Evolutionary conservation across 1,140 invertebrate genomes (phyloP).

Genomic region (Pseudomyrmex flavicornis): DNA sequence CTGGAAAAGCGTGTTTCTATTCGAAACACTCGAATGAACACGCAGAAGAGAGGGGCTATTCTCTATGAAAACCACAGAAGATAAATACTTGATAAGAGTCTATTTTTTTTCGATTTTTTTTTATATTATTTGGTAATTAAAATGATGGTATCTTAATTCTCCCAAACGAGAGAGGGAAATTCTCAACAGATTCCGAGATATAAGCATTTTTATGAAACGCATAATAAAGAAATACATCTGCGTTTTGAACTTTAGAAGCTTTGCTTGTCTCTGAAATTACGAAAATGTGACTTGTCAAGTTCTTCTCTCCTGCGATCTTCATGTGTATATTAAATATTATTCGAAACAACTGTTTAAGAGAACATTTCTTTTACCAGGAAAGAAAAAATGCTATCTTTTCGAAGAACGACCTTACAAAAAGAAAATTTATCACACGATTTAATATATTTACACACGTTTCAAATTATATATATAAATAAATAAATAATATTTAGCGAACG

Average conservation of each 20-base stretch:
- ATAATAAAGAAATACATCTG: too few relatives aligned
- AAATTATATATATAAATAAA: slow-evolving; percentile 21
- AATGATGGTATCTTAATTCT: too few relatives aligned
- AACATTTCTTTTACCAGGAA: neutral
- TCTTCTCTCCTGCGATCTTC: too few relatives aligned
- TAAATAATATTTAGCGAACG: neutral
- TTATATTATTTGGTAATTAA: too few relatives aligned
- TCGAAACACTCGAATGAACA: slow-evolving; percentile 4
- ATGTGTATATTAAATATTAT: neutral
- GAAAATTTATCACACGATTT: slow-evolving; percentile 17
- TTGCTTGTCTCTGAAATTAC: too few relatives aligned
- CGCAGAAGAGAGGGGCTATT: neutral
- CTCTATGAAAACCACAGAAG: neutral
- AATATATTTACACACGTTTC: neutral
- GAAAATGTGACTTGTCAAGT: too few relatives aligned
- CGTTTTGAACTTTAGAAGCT: too few relatives aligned
- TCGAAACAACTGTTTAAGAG: neutral
- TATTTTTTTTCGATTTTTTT: too few relatives aligned
- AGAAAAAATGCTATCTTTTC: neutral
- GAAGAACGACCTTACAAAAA: slow-evolving; percentile 16
- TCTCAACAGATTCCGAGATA: too few relatives aligned
- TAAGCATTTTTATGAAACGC: too few relatives aligned
- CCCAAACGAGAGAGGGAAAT: too few relatives aligned
- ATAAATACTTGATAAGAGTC: too few relatives aligned
- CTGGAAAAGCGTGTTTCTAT: slow-evolving; percentile 23